phyloP scores from a whole-genome alignment of 1,140 invertebrate species.

The Harpegnathos saltator region DNA sequence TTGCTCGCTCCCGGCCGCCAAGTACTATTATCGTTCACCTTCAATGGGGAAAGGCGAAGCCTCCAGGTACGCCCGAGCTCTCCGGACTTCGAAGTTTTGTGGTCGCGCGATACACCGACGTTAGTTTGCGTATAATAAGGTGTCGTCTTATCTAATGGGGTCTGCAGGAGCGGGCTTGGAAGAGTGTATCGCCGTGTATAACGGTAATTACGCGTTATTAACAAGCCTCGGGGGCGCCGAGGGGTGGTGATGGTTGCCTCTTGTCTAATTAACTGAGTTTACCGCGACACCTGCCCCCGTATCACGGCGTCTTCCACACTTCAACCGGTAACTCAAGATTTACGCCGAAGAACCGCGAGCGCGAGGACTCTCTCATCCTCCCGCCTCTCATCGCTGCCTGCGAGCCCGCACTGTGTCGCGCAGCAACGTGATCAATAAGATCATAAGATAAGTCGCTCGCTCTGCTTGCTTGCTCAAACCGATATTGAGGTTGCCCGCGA shows the following conservation, averaged over 20 bases:
- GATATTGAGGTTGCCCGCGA: neutral
- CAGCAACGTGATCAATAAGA: conserved; percentile 6
- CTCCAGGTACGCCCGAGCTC: conserved; percentile 38
- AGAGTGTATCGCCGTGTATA: conserved; percentile 86
- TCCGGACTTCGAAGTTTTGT: conserved; percentile 71
- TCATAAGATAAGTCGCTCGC: too few relatives aligned
- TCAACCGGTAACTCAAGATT: conserved; percentile 85
- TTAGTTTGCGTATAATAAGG: conserved; percentile 86
- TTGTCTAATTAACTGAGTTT: conserved; percentile 87
- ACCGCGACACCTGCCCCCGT: conserved; percentile 86
- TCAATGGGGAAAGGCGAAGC: conserved; percentile 44
- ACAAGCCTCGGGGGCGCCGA: conserved; percentile 84
- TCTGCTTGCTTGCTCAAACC: neutral
- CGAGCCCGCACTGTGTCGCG: neutral
- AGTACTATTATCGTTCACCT: conserved; percentile 43
- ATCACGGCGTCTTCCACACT: conserved; percentile 83
- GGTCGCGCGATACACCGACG: conserved; percentile 81
- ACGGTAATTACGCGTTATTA: conserved; percentile 87
- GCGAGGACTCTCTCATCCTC: conserved; percentile 20
- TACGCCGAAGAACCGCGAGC: conserved; percentile 72
- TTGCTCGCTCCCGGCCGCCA: conserved; percentile 16
- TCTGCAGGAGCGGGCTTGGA: conserved; percentile 81
- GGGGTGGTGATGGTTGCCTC: conserved; percentile 84
- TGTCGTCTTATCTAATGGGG: conserved; percentile 87
- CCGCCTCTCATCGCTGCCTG: neutral